A percentile compares a stretch with the other conserved stretches of the same genome.
Evolutionary conservation across 2,888 invertebrate genomes (phyloP).

Genomic region (Tenthredo distinguenda): DNA sequence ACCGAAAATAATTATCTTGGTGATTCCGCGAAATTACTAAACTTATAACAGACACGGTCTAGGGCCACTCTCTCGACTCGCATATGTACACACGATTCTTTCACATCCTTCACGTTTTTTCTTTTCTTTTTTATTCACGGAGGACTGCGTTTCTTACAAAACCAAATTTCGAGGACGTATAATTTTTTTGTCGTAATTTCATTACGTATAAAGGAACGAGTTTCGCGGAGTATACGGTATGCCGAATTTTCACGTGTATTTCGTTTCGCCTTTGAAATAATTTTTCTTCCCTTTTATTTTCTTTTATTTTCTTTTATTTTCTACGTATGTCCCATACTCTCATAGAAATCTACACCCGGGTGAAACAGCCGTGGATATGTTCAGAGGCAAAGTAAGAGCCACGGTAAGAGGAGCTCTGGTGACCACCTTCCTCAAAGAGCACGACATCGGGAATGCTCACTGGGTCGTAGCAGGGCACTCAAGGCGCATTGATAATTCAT

Average conservation of each 20-base stretch:
- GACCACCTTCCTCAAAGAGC: conserved; percentile 31
- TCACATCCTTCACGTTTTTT: too few species aligned
- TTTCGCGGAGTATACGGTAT: background rate
- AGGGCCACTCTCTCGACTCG: background rate
- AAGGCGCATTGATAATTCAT: conserved; percentile 52
- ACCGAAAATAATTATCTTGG: conserved; percentile 4
- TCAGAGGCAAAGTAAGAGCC: conserved; percentile 18
- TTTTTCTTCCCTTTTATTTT: too few species aligned
- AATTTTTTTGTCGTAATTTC: background rate
- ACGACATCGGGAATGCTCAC: conserved; percentile 32
- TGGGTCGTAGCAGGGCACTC: conserved; percentile 51
- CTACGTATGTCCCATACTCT: background rate
- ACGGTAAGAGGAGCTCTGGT: background rate
- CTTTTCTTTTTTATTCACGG: too few species aligned
- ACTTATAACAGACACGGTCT: background rate
- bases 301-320: background rate
- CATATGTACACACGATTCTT: background rate
- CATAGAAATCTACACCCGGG: background rate
- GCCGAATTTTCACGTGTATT: background rate
- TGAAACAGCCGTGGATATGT: background rate
- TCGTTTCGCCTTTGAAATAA: background rate
- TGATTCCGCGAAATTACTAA: background rate
- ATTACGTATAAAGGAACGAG: background rate
- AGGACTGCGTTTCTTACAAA: too few species aligned
- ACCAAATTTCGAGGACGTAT: too few species aligned